Evolutionary conservation across 2,113 vertebrate genomes (phyloP), one percentile per base, ranked within the genome.

Genomic region (Apteryx owenii): DNA sequence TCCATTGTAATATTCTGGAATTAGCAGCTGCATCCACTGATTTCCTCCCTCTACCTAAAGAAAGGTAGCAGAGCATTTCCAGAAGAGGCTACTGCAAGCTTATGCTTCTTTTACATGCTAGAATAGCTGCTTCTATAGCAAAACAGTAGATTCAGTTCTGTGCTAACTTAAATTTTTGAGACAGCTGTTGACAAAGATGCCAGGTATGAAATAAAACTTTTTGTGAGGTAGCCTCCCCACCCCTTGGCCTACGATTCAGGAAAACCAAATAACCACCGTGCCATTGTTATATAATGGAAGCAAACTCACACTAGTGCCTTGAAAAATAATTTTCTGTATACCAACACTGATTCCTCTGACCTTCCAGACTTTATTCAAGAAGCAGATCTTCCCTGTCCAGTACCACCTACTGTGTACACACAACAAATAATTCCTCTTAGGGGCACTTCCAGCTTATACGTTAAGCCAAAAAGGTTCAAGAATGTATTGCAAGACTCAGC

Each of bases 1-100:
- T 40, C n/a, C 50, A 54, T 80, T 78, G 82, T 73, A 88, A 70
- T 65, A 85, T 29, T 60, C 53, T 22, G 62, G 48, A 75, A 85
- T 83, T 93, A 90, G 26, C 76, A 80, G 44, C 70, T 91, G 83
- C 66, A 89, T 38, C 71, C 66, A 80, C 89, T 89, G 69, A 88
- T 69, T 93, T 77, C 53, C 71, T 83, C 85, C 93, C 88, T 95
- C 72, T 71, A 90, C 71, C 88, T 93, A 93, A 54, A 85, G 50
- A 71, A 69, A 73, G 22, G 40, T 70, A 95, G 16, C 69, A 75
- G 79, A 97, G 23, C 88, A 81, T 94, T 93, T 90, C 82, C 80
- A 92, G 79, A 85, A 88, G 71, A 86, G 76, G 85, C 76, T 84
- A 70, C 81, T 93, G 89, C 89, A 96, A 85, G 68, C 87, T 86